These are phyloP conservation scores for Panthera uncia DNA, from an alignment of 2,113 vertebrate genomes.

Conservation along the genomic window DNA sequence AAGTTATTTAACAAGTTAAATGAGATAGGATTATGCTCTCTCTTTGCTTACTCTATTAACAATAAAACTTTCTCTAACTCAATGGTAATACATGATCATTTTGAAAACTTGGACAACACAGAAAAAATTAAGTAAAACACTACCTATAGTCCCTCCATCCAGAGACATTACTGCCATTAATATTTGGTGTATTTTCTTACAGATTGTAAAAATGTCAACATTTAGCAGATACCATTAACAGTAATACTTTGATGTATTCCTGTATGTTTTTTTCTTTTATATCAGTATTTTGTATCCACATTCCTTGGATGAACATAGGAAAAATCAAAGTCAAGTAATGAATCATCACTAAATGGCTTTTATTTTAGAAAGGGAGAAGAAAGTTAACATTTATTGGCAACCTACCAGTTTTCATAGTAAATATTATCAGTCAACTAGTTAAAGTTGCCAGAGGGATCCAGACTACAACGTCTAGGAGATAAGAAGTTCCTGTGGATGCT, in stretches of 20 bases:
- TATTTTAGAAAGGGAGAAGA: background rate
- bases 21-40: background rate
- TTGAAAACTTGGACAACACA: background rate
- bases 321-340: background rate
- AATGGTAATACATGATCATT: background rate
- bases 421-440: background rate
- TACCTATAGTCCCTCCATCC: background rate
- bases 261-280: background rate
- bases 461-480: background rate
- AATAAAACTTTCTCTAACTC: background rate
- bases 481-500: no score
- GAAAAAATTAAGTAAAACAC: background rate
- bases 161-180: background rate
- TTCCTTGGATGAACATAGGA: background rate
- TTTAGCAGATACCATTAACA: background rate
- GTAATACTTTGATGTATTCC: background rate
- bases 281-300: background rate
- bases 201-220: background rate
- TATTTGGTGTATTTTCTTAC: slow-evolving; percentile 3
- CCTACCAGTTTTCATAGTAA: background rate
- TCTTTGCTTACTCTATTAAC: background rate
- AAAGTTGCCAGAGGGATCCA: background rate
- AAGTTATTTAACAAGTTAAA: background rate
- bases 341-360: background rate
- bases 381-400: background rate